These are phyloP conservation scores for Operophtera brumata DNA, from an alignment of 2,888 invertebrate species.

Conservation along the genomic window DNA sequence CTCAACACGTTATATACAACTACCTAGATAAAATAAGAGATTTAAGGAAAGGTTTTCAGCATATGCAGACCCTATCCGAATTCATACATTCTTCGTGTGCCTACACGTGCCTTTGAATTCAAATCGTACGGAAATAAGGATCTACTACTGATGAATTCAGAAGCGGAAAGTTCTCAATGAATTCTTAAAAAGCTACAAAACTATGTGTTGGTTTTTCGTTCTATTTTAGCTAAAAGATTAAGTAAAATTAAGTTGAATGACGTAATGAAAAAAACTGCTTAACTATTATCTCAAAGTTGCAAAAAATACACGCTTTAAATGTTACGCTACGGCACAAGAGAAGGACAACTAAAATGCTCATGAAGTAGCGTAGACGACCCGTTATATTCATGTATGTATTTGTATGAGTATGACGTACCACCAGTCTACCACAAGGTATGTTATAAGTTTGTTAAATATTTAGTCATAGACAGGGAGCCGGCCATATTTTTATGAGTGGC, in stretches of 20 bases:
- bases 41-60: constrained; percentile 15
- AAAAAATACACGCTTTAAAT: too few relatives aligned
- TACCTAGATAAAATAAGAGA: too few relatives aligned
- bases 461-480: constrained; percentile 68
- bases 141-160: constrained; percentile 17
- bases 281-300: too few relatives aligned
- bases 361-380: too few relatives aligned
- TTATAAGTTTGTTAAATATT: constrained; percentile 65
- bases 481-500: constrained; percentile 75
- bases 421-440: constrained; percentile 5
- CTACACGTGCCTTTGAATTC: constrained; percentile 22
- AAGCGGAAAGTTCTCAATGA: constrained; percentile 14
- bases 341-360: too few relatives aligned
- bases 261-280: too few relatives aligned
- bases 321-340: too few relatives aligned
- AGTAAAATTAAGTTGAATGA: too few relatives aligned
- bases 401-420: background rate
- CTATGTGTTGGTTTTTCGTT: background rate
- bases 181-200: constrained; percentile 12
- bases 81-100: constrained; percentile 12
- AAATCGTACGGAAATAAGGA: constrained; percentile 16
- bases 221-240: too few relatives aligned
- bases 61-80: constrained; percentile 16
- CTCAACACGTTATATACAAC: too few relatives aligned
- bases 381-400: too few relatives aligned